phyloP scores from a whole-genome alignment of 2,888 invertebrate species.

The Morpho helenor region DNA sequence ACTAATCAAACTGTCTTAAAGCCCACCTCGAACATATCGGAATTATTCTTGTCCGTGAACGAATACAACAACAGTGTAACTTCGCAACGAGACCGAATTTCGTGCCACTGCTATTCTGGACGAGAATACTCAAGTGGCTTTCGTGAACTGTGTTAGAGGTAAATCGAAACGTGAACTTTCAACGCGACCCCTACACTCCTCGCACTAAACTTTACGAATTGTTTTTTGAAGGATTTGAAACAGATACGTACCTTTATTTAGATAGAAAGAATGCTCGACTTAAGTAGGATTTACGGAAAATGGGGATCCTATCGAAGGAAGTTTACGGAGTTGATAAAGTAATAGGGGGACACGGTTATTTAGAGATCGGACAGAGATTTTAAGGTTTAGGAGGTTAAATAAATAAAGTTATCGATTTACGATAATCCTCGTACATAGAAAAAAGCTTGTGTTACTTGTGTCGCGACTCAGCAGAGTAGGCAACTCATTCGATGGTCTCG shows the following conservation, averaged over 20 bases:
- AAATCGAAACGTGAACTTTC: slow-evolving; percentile 8
- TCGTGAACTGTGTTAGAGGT: slow-evolving; percentile 18
- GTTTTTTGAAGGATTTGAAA: slow-evolving; percentile 35
- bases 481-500: too few relatives aligned
- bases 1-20: slow-evolving; percentile 69
- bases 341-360: slow-evolving; percentile 16
- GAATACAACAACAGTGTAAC: slow-evolving; percentile 14
- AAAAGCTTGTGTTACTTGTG: too few relatives aligned
- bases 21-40: slow-evolving; percentile 58
- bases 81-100: slow-evolving; percentile 12
- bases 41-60: slow-evolving; percentile 39
- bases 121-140: slow-evolving; percentile 19
- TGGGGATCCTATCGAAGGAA: slow-evolving; percentile 11
- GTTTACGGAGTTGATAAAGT: slow-evolving; percentile 22
- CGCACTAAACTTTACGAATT: slow-evolving; percentile 18
- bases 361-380: slow-evolving; percentile 8
- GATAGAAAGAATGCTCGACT: slow-evolving; percentile 35
- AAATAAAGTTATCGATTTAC: slow-evolving; percentile 9
- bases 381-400: slow-evolving; percentile 4
- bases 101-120: slow-evolving; percentile 15
- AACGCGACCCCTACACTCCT: neutral
- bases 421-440: slow-evolving; percentile 1
- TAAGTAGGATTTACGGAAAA: slow-evolving; percentile 35
- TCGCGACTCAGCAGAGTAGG: too few relatives aligned
- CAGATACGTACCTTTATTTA: slow-evolving; percentile 36